phyloP scores from a whole-genome alignment of 2,888 invertebrate species.

The Rotaria macrura region DNA sequence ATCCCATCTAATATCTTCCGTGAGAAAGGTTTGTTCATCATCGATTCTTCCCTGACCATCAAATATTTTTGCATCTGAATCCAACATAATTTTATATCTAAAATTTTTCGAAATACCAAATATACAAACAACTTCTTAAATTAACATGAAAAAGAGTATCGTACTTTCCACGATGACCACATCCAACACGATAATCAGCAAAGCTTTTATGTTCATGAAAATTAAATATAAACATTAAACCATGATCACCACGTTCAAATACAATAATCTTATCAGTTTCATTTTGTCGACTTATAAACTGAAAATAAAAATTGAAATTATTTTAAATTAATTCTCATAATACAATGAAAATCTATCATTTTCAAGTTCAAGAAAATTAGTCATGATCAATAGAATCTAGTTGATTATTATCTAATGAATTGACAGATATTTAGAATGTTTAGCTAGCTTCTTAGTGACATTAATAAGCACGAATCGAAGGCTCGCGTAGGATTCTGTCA shows the following conservation, averaged over 20 bases:
- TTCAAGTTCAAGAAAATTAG: too few relatives aligned
- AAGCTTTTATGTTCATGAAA: conserved; percentile 84
- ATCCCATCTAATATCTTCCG: conserved; percentile 60
- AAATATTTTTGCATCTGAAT: conserved; percentile 65
- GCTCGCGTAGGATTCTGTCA: too few relatives aligned
- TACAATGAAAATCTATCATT: too few relatives aligned
- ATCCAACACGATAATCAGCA: conserved; percentile 80
- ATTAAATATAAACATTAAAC: conserved; percentile 81
- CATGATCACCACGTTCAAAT: conserved; percentile 74
- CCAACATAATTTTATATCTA: conserved; percentile 66
- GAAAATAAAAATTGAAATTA: conserved; percentile 27
- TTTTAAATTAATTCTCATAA: too few relatives aligned
- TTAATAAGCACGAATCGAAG: too few relatives aligned
- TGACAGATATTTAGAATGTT: too few relatives aligned
- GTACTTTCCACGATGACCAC: conserved; percentile 66
- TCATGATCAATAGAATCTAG: too few relatives aligned
- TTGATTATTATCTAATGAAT: too few relatives aligned
- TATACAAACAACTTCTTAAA: conserved; percentile 36
- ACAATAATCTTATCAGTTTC: conserved; percentile 84
- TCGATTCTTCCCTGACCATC: conserved; percentile 70
- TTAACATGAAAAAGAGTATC: too few relatives aligned
- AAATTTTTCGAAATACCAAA: conserved; percentile 29
- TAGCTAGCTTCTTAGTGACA: too few relatives aligned
- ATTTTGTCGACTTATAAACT: conserved; percentile 89
- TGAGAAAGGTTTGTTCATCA: conserved; percentile 56